These are phyloP conservation scores for Copidosoma floridanum DNA, from an alignment of 1,140 invertebrate species.

Conservation along the genomic window DNA sequence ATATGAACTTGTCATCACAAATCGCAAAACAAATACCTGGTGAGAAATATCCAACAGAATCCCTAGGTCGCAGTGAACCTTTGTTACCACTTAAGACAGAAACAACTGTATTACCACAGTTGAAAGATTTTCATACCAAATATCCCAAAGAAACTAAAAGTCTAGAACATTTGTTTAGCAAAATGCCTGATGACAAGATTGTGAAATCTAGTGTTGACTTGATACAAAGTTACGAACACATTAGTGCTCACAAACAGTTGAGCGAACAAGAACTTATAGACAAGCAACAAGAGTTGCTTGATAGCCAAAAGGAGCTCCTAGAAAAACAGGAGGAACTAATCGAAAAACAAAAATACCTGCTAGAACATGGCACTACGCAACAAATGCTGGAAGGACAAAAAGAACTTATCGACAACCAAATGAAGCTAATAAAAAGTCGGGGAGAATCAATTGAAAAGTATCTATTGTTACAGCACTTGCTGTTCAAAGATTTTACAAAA, in stretches of 20 bases:
- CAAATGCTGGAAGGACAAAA: too few relatives aligned
- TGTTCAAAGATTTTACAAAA: too few relatives aligned
- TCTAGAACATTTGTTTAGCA: slow-evolving; percentile 3
- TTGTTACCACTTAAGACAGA: neutral
- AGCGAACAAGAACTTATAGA: too few relatives aligned
- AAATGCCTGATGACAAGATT: slow-evolving; percentile 11
- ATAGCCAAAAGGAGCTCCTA: too few relatives aligned
- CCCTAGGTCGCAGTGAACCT: slow-evolving; percentile 15
- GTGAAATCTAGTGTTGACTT: neutral
- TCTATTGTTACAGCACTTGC: too few relatives aligned
- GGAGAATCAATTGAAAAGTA: too few relatives aligned
- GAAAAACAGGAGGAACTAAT: neutral
- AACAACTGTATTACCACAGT: neutral
- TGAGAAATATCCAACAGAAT: slow-evolving; percentile 14
- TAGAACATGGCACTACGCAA: too few relatives aligned
- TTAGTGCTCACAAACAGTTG: neutral
- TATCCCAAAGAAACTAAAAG: slow-evolving; percentile 3
- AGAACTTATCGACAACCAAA: too few relatives aligned
- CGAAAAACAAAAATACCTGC: neutral
- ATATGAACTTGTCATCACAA: slow-evolving; percentile 47
- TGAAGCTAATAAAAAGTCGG: too few relatives aligned
- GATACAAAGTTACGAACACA: neutral
- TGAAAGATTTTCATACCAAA: neutral
- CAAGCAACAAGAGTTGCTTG: slow-evolving; percentile 31
- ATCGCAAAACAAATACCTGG: neutral